Percentiles rank a stretch among this genome's conserved stretches.
These are phyloP conservation scores for Synodontis membranacea DNA, from an alignment of 2,113 vertebrate genomes.

Conservation along the genomic window DNA sequence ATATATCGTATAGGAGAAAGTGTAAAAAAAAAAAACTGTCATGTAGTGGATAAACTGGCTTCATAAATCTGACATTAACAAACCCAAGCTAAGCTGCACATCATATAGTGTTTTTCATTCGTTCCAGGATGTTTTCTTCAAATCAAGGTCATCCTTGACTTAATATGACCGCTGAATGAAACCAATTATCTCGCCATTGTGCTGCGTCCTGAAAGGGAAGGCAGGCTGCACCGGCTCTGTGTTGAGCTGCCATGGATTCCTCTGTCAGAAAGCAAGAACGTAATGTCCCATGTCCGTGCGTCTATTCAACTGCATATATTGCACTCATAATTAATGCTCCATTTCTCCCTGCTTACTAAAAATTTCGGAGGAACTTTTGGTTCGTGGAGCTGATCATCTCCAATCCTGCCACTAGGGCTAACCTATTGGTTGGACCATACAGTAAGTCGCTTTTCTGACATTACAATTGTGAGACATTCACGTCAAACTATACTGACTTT, in stretches of 20 bases:
- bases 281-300: not conserved
- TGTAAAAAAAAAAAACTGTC: not conserved
- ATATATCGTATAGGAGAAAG: not conserved
- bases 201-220: constrained; percentile 22
- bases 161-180: constrained; percentile 38
- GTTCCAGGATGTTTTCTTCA: not conserved
- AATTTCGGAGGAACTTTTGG: too few species aligned
- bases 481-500: too few species aligned
- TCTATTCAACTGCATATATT: too few species aligned
- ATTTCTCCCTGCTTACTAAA: too few species aligned
- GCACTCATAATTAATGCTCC: too few species aligned
- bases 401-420: not conserved
- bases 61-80: not conserved
- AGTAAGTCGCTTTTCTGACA: not conserved
- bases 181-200: constrained; percentile 34
- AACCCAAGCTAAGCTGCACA: not conserved
- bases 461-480: too few species aligned
- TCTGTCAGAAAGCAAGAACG: constrained; percentile 39
- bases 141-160: constrained; percentile 18
- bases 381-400: not conserved
- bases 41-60: not conserved
- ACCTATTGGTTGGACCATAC: not conserved
- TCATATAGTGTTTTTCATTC: not conserved
- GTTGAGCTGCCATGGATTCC: constrained; percentile 31
- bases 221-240: constrained; percentile 22